phyloP scores from a whole-genome alignment of 2,113 vertebrate genomes.

The Ovis aries region ARS-UI_Ramb_v3.0 NC_056056.1:224274501-224275000 shows the following conservation, averaged over 20 bases:
- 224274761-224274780: neutral
- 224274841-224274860: neutral
- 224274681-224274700: neutral
- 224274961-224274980: neutral
- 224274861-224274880: rapidly evolving
- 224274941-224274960: rapidly evolving
- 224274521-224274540: rapidly evolving
- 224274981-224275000: neutral
- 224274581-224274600: too few species aligned
- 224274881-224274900: rapidly evolving
- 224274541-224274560: rapidly evolving
- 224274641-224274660: neutral
- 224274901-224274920: neutral
- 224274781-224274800: neutral
- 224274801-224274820: rapidly evolving
- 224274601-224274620: rapidly evolving
- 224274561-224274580: rapidly evolving
- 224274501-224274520: rapidly evolving
- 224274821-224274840: rapidly evolving
- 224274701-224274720: rapidly evolving
- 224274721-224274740: rapidly evolving
- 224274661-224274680: neutral
- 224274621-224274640: rapidly evolving
- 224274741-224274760: neutral
- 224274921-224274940: rapidly evolving